phyloP scores from a whole-genome alignment of 2,888 invertebrate genomes.

The Coenonympha arcania region DNA sequence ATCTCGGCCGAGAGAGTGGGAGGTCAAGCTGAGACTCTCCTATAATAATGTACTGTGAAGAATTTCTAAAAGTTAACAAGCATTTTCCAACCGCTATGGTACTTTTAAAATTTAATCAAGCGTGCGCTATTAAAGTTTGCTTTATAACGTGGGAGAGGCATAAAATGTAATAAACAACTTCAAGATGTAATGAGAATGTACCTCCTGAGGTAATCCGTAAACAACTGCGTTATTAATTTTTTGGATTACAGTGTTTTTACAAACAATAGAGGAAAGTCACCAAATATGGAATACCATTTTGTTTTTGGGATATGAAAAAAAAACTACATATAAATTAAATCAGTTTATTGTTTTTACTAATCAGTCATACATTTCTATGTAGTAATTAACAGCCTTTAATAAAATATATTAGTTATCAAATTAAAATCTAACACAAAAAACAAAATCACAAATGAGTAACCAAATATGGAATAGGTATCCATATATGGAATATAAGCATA shows the following conservation, averaged over 20 bases:
- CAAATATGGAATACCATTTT: too few species aligned
- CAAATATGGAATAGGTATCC: too few species aligned
- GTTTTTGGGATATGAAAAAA: too few species aligned
- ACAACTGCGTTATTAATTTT: background rate
- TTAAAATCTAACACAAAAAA: too few species aligned
- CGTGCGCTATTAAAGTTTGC: background rate
- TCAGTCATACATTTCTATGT: too few species aligned
- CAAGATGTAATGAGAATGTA: background rate
- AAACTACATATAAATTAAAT: too few species aligned
- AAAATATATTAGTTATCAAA: too few species aligned
- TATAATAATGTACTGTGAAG: background rate
- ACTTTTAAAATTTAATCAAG: conserved; percentile 2
- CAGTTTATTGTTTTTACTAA: too few species aligned
- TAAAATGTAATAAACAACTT: background rate
- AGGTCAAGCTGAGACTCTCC: conserved; percentile 13
- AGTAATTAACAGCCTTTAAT: too few species aligned
- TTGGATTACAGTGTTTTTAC: background rate
- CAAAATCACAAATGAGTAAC: too few species aligned
- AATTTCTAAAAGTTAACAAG: background rate
- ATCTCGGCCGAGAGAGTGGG: conserved; percentile 6
- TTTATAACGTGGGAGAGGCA: background rate
- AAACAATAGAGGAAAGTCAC: too few species aligned
- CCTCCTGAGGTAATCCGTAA: background rate
- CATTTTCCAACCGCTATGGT: background rate
- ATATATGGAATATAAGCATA: too few species aligned